These are phyloP conservation scores for Nipponia nippon DNA, from an alignment of 2,113 vertebrate species.

Conservation along the genomic window DNA sequence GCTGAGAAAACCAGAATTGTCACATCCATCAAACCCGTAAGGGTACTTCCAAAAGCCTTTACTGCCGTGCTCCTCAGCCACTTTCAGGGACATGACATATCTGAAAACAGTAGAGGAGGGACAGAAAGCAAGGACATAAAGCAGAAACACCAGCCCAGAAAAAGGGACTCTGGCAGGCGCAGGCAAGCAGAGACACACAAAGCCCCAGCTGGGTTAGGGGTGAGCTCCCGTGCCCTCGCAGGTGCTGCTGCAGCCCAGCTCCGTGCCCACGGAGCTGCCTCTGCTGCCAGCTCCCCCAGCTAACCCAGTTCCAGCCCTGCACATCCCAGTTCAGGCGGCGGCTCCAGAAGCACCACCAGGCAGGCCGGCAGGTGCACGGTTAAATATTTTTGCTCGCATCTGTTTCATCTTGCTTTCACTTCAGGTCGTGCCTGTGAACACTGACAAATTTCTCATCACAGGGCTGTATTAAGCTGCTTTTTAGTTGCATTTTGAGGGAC, in stretches of 20 bases:
- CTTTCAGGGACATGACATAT: rapidly evolving
- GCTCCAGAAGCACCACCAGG: neutral
- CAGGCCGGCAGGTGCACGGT: neutral
- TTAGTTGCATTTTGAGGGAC: slow-evolving; percentile 46
- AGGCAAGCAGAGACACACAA: neutral
- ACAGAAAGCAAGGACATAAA: neutral
- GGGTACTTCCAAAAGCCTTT: neutral
- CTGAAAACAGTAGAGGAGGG: neutral
- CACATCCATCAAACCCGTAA: neutral
- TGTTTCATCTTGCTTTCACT: neutral
- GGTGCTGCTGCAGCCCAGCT: neutral
- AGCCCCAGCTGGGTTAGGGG: neutral
- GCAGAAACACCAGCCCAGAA: neutral
- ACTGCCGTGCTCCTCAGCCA: rapidly evolving
- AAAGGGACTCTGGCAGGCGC: neutral
- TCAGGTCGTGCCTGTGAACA: neutral
- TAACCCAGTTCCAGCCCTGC: neutral
- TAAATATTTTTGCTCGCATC: neutral
- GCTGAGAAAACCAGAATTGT: neutral
- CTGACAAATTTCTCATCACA: slow-evolving; percentile 2
- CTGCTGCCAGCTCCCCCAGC: neutral
- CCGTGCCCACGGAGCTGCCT: rapidly evolving
- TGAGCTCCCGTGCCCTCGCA: neutral
- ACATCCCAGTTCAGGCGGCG: rapidly evolving
- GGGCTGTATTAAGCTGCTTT: slow-evolving; percentile 32